phyloP scores from a whole-genome alignment of 2,888 invertebrate genomes.

The Drosophila subquinaria region DNA sequence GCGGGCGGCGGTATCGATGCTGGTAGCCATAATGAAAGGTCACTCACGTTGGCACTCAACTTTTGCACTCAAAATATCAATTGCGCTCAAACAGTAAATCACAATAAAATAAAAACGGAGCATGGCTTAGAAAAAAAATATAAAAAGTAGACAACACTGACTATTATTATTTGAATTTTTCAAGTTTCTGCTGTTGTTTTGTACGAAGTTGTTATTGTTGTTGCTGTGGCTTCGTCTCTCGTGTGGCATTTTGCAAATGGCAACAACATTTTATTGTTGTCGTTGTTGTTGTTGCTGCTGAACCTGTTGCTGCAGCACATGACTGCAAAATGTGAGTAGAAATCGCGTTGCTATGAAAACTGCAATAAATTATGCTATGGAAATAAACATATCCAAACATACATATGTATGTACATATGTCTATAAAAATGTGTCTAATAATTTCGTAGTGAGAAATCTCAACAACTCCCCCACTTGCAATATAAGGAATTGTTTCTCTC shows the following conservation, averaged over 20 bases:
- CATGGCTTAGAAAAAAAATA: constrained; percentile 30
- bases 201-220: constrained; percentile 18
- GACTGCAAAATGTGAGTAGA: constrained; percentile 38
- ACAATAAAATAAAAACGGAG: constrained; percentile 18
- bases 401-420: not conserved
- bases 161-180: constrained; percentile 29
- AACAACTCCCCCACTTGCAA: not conserved
- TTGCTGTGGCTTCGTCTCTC: constrained; percentile 25
- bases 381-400: constrained; percentile 6
- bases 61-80: constrained; percentile 42
- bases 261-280: constrained; percentile 66
- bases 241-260: constrained; percentile 76
- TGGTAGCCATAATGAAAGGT: constrained; percentile 48
- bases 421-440: constrained; percentile 8
- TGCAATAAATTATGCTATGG: constrained; percentile 23
- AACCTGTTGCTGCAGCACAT: constrained; percentile 78
- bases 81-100: constrained; percentile 30
- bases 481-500: constrained; percentile 7
- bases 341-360: constrained; percentile 25
- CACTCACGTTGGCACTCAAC: constrained; percentile 43
- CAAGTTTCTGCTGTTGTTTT: constrained; percentile 36
- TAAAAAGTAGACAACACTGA: constrained; percentile 20
- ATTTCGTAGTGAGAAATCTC: constrained; percentile 15
- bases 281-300: constrained; percentile 37
- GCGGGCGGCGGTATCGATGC: constrained; percentile 47